These are phyloP conservation scores for Spermophilus dauricus DNA, from an alignment of 2,113 vertebrate genomes.

Conservation along the genomic window DNA sequence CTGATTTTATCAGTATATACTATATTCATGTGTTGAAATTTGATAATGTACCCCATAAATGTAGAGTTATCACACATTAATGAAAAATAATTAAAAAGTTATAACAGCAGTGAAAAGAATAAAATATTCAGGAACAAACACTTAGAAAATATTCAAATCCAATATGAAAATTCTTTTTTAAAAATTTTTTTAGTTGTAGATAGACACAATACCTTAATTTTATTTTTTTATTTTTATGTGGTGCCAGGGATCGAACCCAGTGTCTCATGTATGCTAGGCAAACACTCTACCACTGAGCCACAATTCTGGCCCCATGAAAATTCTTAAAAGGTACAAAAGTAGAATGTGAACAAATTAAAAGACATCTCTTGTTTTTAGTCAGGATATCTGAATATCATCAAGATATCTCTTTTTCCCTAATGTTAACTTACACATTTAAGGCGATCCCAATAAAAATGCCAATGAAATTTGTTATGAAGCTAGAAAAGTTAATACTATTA, in stretches of 20 bases:
- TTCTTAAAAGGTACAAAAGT: conserved; percentile 36
- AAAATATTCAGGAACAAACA: conserved; percentile 34
- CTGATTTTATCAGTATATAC: neutral
- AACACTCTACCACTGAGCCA: too few species aligned
- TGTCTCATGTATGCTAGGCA: too few species aligned
- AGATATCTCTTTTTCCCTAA: neutral
- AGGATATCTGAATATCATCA: neutral
- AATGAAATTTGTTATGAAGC: conserved; percentile 1
- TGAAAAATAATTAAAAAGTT: neutral
- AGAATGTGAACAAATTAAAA: conserved; percentile 41
- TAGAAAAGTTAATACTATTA: conserved; percentile 6
- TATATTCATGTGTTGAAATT: neutral
- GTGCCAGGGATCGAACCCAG: too few species aligned
- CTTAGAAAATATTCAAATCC: conserved; percentile 50
- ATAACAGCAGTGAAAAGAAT: neutral
- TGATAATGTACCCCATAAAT: neutral
- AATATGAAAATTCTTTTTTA: conserved; percentile 40
- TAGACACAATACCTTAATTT: too few species aligned
- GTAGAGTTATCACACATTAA: neutral
- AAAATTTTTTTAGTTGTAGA: too few species aligned
- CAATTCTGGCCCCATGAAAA: neutral
- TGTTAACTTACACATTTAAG: conserved; percentile 32
- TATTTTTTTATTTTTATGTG: too few species aligned
- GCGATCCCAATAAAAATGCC: conserved; percentile 42
- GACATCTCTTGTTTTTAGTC: neutral